Evolutionary conservation across 2,888 invertebrate genomes (phyloP).

Genomic region (Scelioninae gen. 1): DNA sequence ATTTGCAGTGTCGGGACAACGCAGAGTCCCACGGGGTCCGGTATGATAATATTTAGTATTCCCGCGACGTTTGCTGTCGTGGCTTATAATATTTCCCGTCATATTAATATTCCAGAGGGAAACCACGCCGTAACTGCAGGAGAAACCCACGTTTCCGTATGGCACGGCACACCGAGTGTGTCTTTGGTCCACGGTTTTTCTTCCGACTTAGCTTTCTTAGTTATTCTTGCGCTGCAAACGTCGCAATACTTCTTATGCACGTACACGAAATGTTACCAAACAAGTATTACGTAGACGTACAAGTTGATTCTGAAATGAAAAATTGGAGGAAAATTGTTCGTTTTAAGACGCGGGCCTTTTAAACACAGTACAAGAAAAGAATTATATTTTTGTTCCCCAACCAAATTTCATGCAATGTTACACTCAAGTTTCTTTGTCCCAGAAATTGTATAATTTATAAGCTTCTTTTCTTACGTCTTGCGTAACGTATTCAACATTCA

Average conservation of each 20-base stretch:
- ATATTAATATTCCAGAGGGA: slow-evolving; percentile 84
- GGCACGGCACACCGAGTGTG: slow-evolving; percentile 40
- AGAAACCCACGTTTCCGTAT: slow-evolving; percentile 58
- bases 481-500: slow-evolving; percentile 55
- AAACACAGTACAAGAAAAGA: slow-evolving; percentile 32
- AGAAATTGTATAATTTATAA: slow-evolving; percentile 53
- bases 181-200: slow-evolving; percentile 60
- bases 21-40: slow-evolving; percentile 61
- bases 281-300: slow-evolving; percentile 56
- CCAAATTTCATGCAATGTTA: slow-evolving; percentile 60
- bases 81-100: slow-evolving; percentile 84
- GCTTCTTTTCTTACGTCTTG: slow-evolving; percentile 32
- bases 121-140: slow-evolving; percentile 72
- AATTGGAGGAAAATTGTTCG: slow-evolving; percentile 64
- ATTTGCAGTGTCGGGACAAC: slow-evolving; percentile 52
- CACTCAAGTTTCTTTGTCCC: slow-evolving; percentile 47
- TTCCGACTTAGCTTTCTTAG: slow-evolving; percentile 63
- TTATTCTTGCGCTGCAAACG: slow-evolving; percentile 57
- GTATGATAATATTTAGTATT: slow-evolving; percentile 83
- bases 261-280: slow-evolving; percentile 62
- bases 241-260: slow-evolving; percentile 53
- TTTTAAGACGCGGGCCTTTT: slow-evolving; percentile 47
- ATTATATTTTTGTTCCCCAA: slow-evolving; percentile 49
- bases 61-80: slow-evolving; percentile 82
- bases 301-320: slow-evolving; percentile 64